Base-by-base conservation (phyloP, 2,113 vertebrate species). In the Stigmatopora nigra region DNA sequence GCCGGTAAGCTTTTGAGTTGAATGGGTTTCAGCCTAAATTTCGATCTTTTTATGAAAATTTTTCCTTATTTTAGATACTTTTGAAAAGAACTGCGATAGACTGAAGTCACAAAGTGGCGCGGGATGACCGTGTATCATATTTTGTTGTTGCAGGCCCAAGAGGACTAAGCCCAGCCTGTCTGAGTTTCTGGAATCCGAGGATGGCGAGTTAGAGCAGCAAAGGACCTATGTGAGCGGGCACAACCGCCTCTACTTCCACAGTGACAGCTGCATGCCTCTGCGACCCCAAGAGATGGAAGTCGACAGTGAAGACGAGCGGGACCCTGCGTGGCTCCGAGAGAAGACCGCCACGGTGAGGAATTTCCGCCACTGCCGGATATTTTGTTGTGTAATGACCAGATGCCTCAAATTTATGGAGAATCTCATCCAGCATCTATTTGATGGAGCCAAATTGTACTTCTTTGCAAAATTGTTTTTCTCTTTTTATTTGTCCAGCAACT, bases 161-260 rank as follows among this genome's bases (percentile, higher is more conserved):
- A 93, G 97, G 82, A 95, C 93, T 63, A 99, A 99, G 86, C 95
- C 94, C 0, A 98, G 94, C 75, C 93, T 98, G 90, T 99, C 95
- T 0, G 96, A 99, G 82, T 99, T 99, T 78, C 91, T 98, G 71
- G 97, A 98, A 78, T 93, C 95, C 0, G 97, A 99, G 86, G 97
- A 99, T 0, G 95, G 95, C 8, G 97, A 99, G 86, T 89, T 95
- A 53, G 96, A 98, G 84, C 96, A 98, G 86, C 97, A 99, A 82
- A 88, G 96, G 60, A 98, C 95, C 0, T 99, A 99, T 13, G 95
- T 95, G 82, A 98, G 97, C 15, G 97, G 97, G 52, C 97, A 99
- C 90, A 99, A 99, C 79, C 92, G 97, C 6, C 92, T 99, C 0
- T 99, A 99, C 89, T 99, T 99, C 89, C 97, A 99, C 85, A 99